phyloP scores from a whole-genome alignment of 2,797 vertebrate species.

The Pipistrellus nathusii region DNA sequence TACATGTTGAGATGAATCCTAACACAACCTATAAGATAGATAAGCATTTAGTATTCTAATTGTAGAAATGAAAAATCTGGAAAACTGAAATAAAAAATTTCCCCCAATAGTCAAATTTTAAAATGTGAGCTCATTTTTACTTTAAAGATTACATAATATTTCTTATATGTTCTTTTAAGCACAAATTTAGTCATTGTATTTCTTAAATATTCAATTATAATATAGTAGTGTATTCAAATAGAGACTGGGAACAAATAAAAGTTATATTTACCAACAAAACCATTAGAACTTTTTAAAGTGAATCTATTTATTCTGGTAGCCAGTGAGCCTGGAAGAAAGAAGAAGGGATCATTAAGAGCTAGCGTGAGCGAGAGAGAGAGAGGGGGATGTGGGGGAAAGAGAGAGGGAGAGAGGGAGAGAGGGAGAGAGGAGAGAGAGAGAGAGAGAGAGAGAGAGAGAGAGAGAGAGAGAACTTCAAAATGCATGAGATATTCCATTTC shows the following conservation, averaged over 20 bases:
- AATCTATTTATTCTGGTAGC: background rate
- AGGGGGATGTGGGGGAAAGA: too few relatives aligned
- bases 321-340: background rate
- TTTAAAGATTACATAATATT: constrained; percentile 43
- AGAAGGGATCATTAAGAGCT: background rate
- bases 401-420: too few relatives aligned
- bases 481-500: constrained; percentile 60
- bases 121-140: background rate
- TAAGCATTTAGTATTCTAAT: constrained; percentile 29
- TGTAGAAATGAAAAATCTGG: constrained; percentile 30
- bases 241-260: background rate
- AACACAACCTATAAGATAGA: background rate
- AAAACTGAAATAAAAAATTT: constrained; percentile 58
- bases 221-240: background rate
- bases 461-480: background rate
- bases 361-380: too few relatives aligned
- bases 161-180: constrained; percentile 32
- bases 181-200: constrained; percentile 1
- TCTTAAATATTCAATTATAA: constrained; percentile 48
- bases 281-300: constrained; percentile 20
- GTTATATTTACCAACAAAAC: constrained; percentile 27
- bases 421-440: too few relatives aligned
- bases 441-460: too few relatives aligned
- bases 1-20: background rate
- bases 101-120: background rate